Percentiles rank a stretch among this genome's conserved stretches.
Evolutionary conservation across 2,113 vertebrate species (phyloP).

Genomic region (Oenanthe melanoleuca): DNA sequence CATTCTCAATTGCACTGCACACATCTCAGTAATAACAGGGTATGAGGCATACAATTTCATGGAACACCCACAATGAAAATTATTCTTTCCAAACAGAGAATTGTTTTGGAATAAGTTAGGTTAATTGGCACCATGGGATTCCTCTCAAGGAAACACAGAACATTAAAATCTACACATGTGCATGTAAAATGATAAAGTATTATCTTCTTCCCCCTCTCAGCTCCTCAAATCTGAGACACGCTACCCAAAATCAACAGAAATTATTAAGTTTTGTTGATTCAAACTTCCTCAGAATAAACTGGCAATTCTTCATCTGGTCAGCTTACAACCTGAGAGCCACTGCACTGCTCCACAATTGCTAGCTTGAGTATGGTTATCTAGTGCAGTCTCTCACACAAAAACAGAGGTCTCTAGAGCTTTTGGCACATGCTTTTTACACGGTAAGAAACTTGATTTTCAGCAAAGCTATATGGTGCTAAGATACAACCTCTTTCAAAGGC

Average conservation of each 20-base stretch:
- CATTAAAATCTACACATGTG: slow-evolving; percentile 89
- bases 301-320: slow-evolving; percentile 73
- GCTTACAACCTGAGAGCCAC: slow-evolving; percentile 49
- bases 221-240: slow-evolving; percentile 74
- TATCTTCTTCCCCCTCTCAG: slow-evolving; percentile 73
- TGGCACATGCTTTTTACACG: slow-evolving; percentile 73
- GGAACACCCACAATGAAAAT: slow-evolving; percentile 96
- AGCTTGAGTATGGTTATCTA: slow-evolving; percentile 36
- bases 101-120: slow-evolving; percentile 92
- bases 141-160: slow-evolving; percentile 89
- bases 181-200: slow-evolving; percentile 84
- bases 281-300: slow-evolving; percentile 78
- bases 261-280: slow-evolving; percentile 82
- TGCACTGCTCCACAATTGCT: slow-evolving; percentile 39
- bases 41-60: slow-evolving; percentile 83
- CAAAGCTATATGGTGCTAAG: background rate
- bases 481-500: background rate
- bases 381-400: slow-evolving; percentile 69
- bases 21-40: slow-evolving; percentile 83
- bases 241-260: slow-evolving; percentile 82
- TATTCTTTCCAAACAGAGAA: slow-evolving; percentile 87
- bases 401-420: slow-evolving; percentile 75
- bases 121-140: slow-evolving; percentile 93
- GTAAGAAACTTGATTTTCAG: slow-evolving; percentile 76
- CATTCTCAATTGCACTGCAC: slow-evolving; percentile 74